Conservation (phyloP, 1,140 invertebrate genomes). For the Temnothorax nylanderi region DNA sequence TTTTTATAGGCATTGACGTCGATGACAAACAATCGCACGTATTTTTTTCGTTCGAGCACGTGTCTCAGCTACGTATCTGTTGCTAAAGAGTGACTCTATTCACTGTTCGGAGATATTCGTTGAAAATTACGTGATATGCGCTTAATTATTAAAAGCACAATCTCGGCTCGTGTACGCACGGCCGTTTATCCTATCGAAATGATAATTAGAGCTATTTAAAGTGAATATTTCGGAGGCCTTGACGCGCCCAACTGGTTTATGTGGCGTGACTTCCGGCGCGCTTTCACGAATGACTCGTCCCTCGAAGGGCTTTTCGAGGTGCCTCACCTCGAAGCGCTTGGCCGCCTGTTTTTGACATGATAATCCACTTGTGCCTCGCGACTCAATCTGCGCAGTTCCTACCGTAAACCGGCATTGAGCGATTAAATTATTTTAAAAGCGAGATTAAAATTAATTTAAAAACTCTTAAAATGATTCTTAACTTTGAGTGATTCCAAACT, state of each 20-base stretch:
- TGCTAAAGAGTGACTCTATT: slow-evolving; percentile 4
- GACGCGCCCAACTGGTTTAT: slow-evolving; percentile 65
- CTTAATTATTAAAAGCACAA: background rate
- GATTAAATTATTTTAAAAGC: background rate
- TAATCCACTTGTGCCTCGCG: slow-evolving; percentile 7
- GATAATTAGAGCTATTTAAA: slow-evolving; percentile 61
- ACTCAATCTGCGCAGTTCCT: background rate
- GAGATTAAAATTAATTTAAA: background rate
- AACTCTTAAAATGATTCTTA: background rate
- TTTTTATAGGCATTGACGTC: slow-evolving; percentile 36
- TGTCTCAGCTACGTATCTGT: slow-evolving; percentile 13
- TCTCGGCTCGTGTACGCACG: background rate
- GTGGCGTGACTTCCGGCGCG: slow-evolving; percentile 66
- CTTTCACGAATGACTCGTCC: slow-evolving; percentile 60
- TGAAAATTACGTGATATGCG: background rate
- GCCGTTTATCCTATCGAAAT: background rate
- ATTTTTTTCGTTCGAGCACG: slow-evolving; percentile 35
- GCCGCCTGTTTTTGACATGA: background rate
- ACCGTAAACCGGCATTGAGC: background rate
- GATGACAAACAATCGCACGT: background rate
- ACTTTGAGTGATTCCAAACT: no score
- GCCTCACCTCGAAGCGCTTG: slow-evolving; percentile 46
- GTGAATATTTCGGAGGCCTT: slow-evolving; percentile 58
- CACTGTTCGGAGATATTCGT: background rate
- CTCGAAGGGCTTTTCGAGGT: slow-evolving; percentile 28